Base-by-base conservation (phyloP, 2,888 invertebrate species). In the Calameuta idolon region DNA sequence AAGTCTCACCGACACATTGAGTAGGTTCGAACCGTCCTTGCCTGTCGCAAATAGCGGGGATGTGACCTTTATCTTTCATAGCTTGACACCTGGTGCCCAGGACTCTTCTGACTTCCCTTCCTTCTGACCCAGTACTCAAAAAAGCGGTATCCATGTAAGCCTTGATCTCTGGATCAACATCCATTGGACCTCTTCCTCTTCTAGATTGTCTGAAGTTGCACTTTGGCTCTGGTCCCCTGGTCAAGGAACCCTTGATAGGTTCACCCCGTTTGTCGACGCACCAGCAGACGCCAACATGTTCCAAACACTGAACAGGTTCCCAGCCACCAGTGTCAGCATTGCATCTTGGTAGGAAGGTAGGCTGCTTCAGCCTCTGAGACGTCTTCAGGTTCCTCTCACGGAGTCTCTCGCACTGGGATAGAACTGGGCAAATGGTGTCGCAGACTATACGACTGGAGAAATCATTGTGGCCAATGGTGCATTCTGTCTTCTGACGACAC, bases 151-250 rank as follows among this genome's bases (percentile, higher is more conserved):
- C 87, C 87, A 92, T 91, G 77, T 90, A 89, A 12, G 87, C 85
- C 74, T 89, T 87, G 69, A 88, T 87, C 79, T 89, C 87, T 34
- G 85, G 79, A 79, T 90, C 89, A 77, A 89, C 85, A 77, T 88
- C 89, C 76, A 34, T 0, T 75, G 81, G 35, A 9, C 87, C 85
- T 12, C 88, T 83, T 68, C 94, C 92, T 34, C 93, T 94, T 80
- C 97, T 93, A 0, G 96, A 96, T 89, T 96, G 96, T 69, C 97
- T 93, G 89, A 96, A 96, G 90, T 96, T 96, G 90, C 97, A 97
- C 69, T 94, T 93, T 0, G 97, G 97, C 82, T 95, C 94, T 1
- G 93, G 93, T 33, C 96, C 96, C 74, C 96, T 94, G 0, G 96
- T 95, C 75, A 97, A 91, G 0, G 96, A 95, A 1, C 97, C 97